phyloP scores from a whole-genome alignment of 1,140 invertebrate species.

The Chrysopa pallens region DNA sequence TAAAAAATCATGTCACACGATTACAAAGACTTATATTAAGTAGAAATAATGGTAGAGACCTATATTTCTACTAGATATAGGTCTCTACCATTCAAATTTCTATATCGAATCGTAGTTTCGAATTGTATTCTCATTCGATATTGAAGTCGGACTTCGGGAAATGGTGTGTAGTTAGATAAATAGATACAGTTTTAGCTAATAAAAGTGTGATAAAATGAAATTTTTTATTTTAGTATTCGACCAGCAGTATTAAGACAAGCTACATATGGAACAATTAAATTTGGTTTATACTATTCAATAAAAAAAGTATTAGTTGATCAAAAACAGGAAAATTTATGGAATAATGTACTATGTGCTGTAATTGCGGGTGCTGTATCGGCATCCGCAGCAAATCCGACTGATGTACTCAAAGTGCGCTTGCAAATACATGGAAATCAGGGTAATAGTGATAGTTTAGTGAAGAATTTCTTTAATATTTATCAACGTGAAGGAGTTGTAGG shows the following conservation, averaged over 20 bases:
- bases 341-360: slow-evolving; percentile 73
- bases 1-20: no score
- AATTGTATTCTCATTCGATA: no score
- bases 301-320: slow-evolving; percentile 48
- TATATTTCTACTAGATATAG: no score
- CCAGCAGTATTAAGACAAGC: slow-evolving; percentile 82
- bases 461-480: slow-evolving; percentile 65
- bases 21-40: no score
- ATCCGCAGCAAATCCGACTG: slow-evolving; percentile 94
- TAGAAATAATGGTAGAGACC: no score
- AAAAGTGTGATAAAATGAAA: no score
- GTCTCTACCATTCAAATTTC: no score
- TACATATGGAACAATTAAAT: slow-evolving; percentile 92
- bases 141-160: no score
- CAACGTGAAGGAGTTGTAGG: slow-evolving; percentile 62
- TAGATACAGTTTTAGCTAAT: no score
- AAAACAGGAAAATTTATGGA: slow-evolving; percentile 50
- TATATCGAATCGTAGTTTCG: no score
- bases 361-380: slow-evolving; percentile 73
- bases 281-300: slow-evolving; percentile 85
- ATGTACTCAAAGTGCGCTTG: slow-evolving; percentile 95
- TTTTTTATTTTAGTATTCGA: slow-evolving; percentile 58
- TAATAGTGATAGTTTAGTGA: slow-evolving; percentile 35
- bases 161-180: no score
- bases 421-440: slow-evolving; percentile 44